These are phyloP conservation scores for Dasyornis broadbenti DNA, from an alignment of 2,113 vertebrate genomes.

Conservation along the genomic window DNA sequence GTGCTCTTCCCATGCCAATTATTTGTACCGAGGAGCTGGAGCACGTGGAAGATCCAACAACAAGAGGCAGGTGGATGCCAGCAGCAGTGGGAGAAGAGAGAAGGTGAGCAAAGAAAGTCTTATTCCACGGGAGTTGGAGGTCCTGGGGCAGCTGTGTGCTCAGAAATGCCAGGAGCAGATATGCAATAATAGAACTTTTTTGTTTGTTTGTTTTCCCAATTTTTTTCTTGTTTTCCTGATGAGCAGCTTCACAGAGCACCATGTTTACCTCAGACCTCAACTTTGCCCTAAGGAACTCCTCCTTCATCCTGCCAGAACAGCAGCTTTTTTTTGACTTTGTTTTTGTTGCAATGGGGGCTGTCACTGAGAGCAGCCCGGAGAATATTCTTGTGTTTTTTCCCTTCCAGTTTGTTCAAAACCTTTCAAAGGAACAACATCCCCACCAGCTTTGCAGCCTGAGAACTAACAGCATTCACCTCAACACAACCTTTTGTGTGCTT, in stretches of 20 bases:
- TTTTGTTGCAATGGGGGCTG: neutral
- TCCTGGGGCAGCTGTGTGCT: rapidly evolving
- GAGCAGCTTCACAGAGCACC: neutral
- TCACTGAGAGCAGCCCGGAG: neutral
- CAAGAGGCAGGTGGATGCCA: neutral
- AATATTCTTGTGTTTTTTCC: neutral
- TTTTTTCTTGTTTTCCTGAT: neutral
- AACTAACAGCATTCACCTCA: neutral
- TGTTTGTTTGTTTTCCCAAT: neutral
- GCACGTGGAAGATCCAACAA: neutral
- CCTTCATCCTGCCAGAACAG: neutral
- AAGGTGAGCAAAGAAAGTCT: neutral
- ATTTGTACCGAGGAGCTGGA: neutral
- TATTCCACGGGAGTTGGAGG: rapidly evolving
- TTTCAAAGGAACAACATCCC: neutral
- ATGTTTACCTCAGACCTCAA: neutral
- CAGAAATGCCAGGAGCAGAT: neutral
- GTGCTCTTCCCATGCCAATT: neutral
- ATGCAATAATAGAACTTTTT: neutral
- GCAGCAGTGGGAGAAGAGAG: neutral
- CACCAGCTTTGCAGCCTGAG: neutral
- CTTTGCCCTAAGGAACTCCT: neutral
- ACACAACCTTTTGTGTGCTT: neutral
- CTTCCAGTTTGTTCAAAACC: neutral
- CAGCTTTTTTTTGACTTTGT: neutral